Conservation (phyloP, 2,113 vertebrate genomes). For the Neoarius graeffei region DNA sequence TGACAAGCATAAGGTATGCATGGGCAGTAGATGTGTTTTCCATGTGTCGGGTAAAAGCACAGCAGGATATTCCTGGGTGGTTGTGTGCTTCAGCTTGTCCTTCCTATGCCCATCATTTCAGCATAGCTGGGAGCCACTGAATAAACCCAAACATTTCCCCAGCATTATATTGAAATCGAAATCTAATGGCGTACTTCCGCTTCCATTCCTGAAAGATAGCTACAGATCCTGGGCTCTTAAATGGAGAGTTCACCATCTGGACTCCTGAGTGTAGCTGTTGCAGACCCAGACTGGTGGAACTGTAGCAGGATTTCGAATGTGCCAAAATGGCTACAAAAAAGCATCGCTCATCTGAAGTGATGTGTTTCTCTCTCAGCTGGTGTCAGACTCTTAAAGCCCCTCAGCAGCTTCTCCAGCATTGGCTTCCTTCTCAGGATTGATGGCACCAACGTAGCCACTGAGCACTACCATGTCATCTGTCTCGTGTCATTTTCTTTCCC, state of each 20-base stretch:
- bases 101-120: slow-evolving; percentile 23
- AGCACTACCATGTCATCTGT: slow-evolving; percentile 46
- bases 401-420: slow-evolving; percentile 35
- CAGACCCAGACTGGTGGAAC: slow-evolving; percentile 19
- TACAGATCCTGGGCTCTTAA: not conserved
- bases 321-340: slow-evolving; percentile 29
- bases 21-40: slow-evolving; percentile 46
- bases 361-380: slow-evolving; percentile 48
- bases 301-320: not conserved
- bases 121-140: not conserved
- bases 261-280: not conserved
- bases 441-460: slow-evolving; percentile 21
- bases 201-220: not conserved
- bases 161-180: not conserved
- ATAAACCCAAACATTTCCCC: slow-evolving; percentile 18
- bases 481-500: slow-evolving; percentile 41
- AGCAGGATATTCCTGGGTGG: slow-evolving; percentile 35
- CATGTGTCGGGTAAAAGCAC: slow-evolving; percentile 28
- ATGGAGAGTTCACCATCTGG: not conserved
- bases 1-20: slow-evolving; percentile 52
- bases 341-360: slow-evolving; percentile 40
- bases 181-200: not conserved
- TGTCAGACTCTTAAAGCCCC: slow-evolving; percentile 41
- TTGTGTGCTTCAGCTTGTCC: slow-evolving; percentile 36
- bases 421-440: slow-evolving; percentile 49